These are phyloP conservation scores for Petrolisthes cinctipes DNA, from an alignment of 2,888 invertebrate species.

Conservation along the genomic window DNA sequence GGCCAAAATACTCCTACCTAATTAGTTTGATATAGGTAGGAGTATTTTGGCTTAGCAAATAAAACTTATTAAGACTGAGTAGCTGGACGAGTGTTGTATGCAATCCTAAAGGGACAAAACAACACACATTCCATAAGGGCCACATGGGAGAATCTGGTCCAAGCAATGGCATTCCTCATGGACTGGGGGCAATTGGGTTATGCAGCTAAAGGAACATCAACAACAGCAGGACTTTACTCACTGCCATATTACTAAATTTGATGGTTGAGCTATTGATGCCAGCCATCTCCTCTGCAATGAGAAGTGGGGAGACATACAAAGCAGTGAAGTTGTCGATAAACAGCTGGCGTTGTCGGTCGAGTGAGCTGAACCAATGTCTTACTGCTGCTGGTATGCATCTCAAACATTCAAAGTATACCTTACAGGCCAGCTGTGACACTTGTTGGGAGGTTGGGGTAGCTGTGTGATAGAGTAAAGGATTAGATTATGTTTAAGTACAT, in stretches of 20 bases:
- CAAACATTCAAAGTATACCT: conserved; percentile 53
- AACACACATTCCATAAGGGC: too few species aligned
- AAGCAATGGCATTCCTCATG: too few species aligned
- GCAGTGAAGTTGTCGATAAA: conserved; percentile 52
- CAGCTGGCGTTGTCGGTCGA: conserved; percentile 50
- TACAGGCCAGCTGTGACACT: conserved; percentile 58
- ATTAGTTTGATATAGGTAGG: too few species aligned
- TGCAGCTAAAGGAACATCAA: not conserved
- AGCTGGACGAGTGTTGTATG: too few species aligned
- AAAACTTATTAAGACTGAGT: too few species aligned
- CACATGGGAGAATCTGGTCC: too few species aligned
- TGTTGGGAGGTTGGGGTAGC: conserved; percentile 13
- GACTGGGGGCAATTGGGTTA: too few species aligned
- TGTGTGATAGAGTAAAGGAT: not conserved
- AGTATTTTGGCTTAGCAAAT: too few species aligned
- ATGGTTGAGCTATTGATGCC: conserved; percentile 40
- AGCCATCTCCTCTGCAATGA: conserved; percentile 58
- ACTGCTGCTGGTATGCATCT: conserved; percentile 52
- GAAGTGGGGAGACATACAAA: conserved; percentile 52
- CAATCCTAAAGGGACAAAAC: too few species aligned
- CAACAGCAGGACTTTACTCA: conserved; percentile 37
- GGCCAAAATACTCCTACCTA: too few species aligned
- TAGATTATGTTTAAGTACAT: not conserved
- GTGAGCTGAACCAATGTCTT: conserved; percentile 51
- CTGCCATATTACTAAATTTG: conserved; percentile 64